A percentile compares a stretch with the other conserved stretches of the same genome.
These are phyloP conservation scores for Buathra laborator DNA, from an alignment of 2,888 invertebrate species.

Conservation along the genomic window DNA sequence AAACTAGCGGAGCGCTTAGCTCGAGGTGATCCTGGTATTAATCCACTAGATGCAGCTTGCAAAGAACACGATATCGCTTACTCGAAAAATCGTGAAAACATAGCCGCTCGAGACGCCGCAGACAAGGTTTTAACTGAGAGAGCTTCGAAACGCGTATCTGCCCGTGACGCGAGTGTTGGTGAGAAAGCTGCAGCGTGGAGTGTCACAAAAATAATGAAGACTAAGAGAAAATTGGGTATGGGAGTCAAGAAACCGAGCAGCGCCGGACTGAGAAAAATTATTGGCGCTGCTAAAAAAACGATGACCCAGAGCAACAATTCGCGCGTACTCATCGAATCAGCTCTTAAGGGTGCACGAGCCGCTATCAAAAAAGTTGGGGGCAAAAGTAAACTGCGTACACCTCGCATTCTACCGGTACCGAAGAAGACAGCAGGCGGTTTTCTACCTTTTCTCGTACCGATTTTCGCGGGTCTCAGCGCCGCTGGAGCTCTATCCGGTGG, in stretches of 20 bases:
- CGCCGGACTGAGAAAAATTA: background rate
- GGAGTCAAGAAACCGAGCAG: background rate
- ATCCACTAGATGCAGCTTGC: slow-evolving; percentile 71
- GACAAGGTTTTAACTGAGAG: slow-evolving; percentile 28
- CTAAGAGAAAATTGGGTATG: slow-evolving; percentile 19
- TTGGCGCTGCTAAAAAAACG: slow-evolving; percentile 8
- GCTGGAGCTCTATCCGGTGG: slow-evolving; percentile 44
- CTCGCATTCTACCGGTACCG: slow-evolving; percentile 16
- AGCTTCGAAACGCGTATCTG: slow-evolving; percentile 31
- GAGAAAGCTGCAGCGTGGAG: background rate
- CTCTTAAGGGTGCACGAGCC: slow-evolving; percentile 17
- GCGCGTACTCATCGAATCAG: slow-evolving; percentile 10
- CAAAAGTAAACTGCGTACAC: slow-evolving; percentile 3
- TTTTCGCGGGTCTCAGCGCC: slow-evolving; percentile 41
- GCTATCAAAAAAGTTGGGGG: slow-evolving; percentile 24
- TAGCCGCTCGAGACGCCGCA: background rate
- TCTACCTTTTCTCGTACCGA: slow-evolving; percentile 26
- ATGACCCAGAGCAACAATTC: background rate
- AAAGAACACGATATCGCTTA: slow-evolving; percentile 69
- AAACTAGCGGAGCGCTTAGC: slow-evolving; percentile 68
- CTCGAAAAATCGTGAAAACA: slow-evolving; percentile 51
- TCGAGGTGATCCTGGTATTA: slow-evolving; percentile 71
- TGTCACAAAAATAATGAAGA: background rate
- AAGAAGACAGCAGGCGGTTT: slow-evolving; percentile 17
- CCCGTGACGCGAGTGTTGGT: background rate